These are phyloP conservation scores for Chaetura pelagica DNA, from an alignment of 2,113 vertebrate genomes.

Conservation along the genomic window DNA sequence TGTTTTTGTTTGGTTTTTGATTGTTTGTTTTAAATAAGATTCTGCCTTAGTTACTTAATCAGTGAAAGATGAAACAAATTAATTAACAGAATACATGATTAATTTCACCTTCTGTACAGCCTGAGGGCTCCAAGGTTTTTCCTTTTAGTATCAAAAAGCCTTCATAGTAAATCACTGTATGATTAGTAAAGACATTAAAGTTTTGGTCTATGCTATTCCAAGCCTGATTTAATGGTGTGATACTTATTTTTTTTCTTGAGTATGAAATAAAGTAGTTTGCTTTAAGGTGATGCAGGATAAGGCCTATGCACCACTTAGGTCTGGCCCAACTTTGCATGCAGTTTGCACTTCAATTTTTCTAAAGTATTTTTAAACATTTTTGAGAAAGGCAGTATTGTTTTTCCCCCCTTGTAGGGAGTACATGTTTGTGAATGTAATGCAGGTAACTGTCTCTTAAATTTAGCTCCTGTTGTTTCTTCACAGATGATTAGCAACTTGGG, in stretches of 20 bases:
- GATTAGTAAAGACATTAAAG: neutral
- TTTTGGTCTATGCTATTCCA: neutral
- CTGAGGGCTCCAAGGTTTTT: neutral
- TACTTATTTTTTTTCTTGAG: neutral
- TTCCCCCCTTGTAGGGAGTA: accelerated
- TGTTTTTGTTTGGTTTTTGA: no score
- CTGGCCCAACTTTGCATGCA: neutral
- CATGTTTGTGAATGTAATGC: neutral
- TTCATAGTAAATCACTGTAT: neutral
- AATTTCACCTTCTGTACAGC: neutral
- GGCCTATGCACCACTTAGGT: neutral
- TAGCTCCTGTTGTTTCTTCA: neutral
- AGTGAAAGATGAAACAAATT: neutral
- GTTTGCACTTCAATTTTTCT: neutral
- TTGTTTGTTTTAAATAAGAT: neutral
- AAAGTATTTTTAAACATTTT: accelerated
- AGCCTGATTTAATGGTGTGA: neutral
- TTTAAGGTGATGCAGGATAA: neutral
- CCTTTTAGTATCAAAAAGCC: neutral
- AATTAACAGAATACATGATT: neutral
- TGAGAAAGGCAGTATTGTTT: accelerated
- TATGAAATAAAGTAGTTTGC: neutral
- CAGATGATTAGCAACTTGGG: neutral
- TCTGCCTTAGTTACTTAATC: neutral
- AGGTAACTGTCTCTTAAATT: neutral